These are phyloP conservation scores for Tiliacea aurago DNA, from an alignment of 2,888 invertebrate species.

Conservation along the genomic window DNA sequence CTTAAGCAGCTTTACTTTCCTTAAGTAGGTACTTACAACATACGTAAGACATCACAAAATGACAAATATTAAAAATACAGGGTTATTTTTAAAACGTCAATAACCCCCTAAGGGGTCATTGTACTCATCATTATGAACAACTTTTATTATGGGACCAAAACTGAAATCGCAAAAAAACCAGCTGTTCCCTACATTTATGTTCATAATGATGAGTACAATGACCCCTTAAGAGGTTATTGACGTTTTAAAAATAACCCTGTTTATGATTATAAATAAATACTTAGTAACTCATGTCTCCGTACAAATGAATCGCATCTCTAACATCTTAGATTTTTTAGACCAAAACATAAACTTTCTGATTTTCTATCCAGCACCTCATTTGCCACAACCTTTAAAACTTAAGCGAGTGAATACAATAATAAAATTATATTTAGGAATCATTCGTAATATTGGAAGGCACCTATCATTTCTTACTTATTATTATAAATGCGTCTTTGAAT, in stretches of 20 bases:
- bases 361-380: not conserved
- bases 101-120: too few species aligned
- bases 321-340: not conserved
- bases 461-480: not conserved
- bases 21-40: not conserved
- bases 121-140: too few species aligned
- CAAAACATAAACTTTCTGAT: not conserved
- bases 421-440: not conserved
- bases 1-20: too few species aligned
- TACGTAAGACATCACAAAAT: slow-evolving; percentile 30
- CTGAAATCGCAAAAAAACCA: too few species aligned
- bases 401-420: slow-evolving; percentile 7
- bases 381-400: slow-evolving; percentile 12
- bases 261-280: not conserved
- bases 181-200: too few species aligned
- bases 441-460: not conserved
- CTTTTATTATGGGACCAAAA: too few species aligned
- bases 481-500: slow-evolving; percentile 34
- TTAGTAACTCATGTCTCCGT: not conserved
- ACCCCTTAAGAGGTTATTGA: too few species aligned
- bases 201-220: too few species aligned
- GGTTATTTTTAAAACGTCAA: too few species aligned
- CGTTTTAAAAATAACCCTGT: too few species aligned
- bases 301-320: not conserved
- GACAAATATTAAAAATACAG: not conserved